Conservation (phyloP, 2,797 vertebrate genomes). For the Lagocephalus sceleratus region DNA sequence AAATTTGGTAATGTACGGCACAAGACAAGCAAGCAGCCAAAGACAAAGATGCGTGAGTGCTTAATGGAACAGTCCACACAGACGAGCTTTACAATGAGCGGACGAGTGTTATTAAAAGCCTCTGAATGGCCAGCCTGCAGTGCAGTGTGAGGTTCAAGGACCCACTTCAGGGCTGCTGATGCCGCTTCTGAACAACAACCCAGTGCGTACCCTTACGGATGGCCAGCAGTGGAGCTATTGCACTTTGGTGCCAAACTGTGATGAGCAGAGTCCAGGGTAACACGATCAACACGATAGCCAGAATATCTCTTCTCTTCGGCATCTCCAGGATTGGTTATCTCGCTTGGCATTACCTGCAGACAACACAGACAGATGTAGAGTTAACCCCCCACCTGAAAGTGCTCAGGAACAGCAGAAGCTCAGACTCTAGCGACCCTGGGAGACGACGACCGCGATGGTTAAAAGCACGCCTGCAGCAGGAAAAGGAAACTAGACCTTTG, state of each 20-base stretch:
- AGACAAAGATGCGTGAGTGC: too few relatives aligned
- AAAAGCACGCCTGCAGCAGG: too few relatives aligned
- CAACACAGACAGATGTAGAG: not conserved
- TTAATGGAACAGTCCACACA: slow-evolving; percentile 20
- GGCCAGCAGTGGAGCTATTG: slow-evolving; percentile 91
- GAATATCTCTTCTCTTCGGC: slow-evolving; percentile 99
- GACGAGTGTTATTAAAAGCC: slow-evolving; percentile 17
- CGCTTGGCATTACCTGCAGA: slow-evolving; percentile 93
- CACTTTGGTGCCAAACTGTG: slow-evolving; percentile 98
- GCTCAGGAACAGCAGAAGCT: too few relatives aligned
- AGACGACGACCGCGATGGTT: too few relatives aligned
- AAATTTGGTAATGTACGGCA: too few relatives aligned
- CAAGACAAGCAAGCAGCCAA: too few relatives aligned
- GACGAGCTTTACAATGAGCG: slow-evolving; percentile 19
- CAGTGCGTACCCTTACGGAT: slow-evolving; percentile 90
- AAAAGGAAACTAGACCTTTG: too few relatives aligned
- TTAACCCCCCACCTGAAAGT: too few relatives aligned
- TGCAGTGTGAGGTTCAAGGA: slow-evolving; percentile 42
- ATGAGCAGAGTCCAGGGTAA: slow-evolving; percentile 98
- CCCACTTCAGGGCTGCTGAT: slow-evolving; percentile 31
- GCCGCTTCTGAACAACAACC: not conserved
- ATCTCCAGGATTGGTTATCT: slow-evolving; percentile 97
- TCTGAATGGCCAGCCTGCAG: slow-evolving; percentile 41
- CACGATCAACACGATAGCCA: slow-evolving; percentile 97
- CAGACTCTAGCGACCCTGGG: too few relatives aligned